Base-by-base conservation (phyloP, 2,113 vertebrate species). In the Platysternon megacephalum region DNA sequence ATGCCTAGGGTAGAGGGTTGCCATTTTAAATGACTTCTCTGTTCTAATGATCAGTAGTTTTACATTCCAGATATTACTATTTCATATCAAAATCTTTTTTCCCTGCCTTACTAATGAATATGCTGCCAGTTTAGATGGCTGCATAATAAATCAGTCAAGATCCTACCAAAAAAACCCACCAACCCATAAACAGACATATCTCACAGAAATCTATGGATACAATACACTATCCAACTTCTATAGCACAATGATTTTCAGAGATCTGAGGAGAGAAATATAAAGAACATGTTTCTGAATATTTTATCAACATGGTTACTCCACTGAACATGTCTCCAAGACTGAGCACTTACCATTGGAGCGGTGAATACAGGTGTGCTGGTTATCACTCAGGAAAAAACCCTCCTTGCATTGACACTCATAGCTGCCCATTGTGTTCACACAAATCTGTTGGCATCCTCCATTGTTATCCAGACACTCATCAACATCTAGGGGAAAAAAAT, bases 281-380 rank as follows among this genome's bases (percentile, higher is more conserved):
- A 87, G 81, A 58, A 83, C 5, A 39, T 39, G 22, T 65, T 90
- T 78, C 78, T 74, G 32, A 16, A 42, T 58, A 91, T 89, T 74
- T 87, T 19, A 42, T 2, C 35, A 88, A 88, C 22, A 80, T 0
- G 1, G 35, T 72, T 74, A 55, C 44, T 82, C 9, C 22, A 26
- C 88, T 80, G 26, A 72, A 11, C 39, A 61, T 2, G 4, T 48
- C 58, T 86, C 39, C 17, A 13, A 58, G 0, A 3, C 17, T 42
- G 44, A 81, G 32, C 12, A 98, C 99, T 98, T 97, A 99, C 99
- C 99, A 52, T 99, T 98, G 89, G 99, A 99, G 97, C 99, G 99
- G 97, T 99, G 99, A 96, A 99, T 99, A 94, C 99, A 99, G 96
- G 99, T 99, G 76, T 99, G 99, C 97, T 99, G 99, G 97, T 99